A percentile compares a stretch with the other conserved stretches of the same genome.
Evolutionary conservation across 2,888 invertebrate species (phyloP).

Genomic region (Drosophila atripex): DNA sequence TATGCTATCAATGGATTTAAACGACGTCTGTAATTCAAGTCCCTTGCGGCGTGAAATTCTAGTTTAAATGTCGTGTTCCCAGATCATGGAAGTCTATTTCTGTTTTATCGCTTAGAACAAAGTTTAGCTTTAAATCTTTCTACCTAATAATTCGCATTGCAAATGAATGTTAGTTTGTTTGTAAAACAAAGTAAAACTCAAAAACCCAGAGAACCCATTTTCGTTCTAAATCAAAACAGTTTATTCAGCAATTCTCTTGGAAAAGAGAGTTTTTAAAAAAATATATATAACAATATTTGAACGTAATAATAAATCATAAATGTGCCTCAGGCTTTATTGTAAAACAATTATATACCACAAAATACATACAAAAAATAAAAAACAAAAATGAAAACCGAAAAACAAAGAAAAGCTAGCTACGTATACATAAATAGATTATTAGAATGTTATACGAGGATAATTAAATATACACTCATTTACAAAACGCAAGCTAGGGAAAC

Average conservation of each 20-base stretch:
- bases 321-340: slow-evolving; percentile 82
- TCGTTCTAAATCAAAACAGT: slow-evolving; percentile 28
- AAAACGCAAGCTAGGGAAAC: slow-evolving; percentile 61
- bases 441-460: slow-evolving; percentile 52
- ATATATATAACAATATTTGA: background rate
- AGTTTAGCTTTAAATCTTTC: slow-evolving; percentile 50
- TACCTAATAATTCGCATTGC: slow-evolving; percentile 19
- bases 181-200: slow-evolving; percentile 68
- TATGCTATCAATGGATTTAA: slow-evolving; percentile 24
- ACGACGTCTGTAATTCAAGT: slow-evolving; percentile 28
- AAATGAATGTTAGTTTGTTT: slow-evolving; percentile 64
- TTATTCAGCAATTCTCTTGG: background rate
- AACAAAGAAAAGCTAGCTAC: slow-evolving; percentile 38
- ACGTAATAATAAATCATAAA: slow-evolving; percentile 46
- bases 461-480: slow-evolving; percentile 76
- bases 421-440: slow-evolving; percentile 55
- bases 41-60: slow-evolving; percentile 33
- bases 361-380: slow-evolving; percentile 24
- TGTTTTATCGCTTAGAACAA: slow-evolving; percentile 50
- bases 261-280: slow-evolving; percentile 34
- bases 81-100: slow-evolving; percentile 31
- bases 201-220: slow-evolving; percentile 16
- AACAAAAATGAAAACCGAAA: slow-evolving; percentile 35
- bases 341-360: slow-evolving; percentile 74
- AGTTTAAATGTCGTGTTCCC: slow-evolving; percentile 43